Base-by-base conservation (phyloP, 1,140 invertebrate genomes). In the Aphaenogaster ashmeadi region DNA sequence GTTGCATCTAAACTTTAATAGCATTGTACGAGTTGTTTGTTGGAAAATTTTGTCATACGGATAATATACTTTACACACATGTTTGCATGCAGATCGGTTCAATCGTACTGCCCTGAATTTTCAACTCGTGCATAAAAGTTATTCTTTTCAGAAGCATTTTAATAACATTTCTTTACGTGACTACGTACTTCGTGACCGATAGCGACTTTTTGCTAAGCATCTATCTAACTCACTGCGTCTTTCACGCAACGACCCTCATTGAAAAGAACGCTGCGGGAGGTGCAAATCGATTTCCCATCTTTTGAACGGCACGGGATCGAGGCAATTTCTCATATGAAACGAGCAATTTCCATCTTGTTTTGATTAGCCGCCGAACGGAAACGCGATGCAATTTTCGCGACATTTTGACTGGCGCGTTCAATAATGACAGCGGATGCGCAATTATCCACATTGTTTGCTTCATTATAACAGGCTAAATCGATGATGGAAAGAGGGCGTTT, bases 241-340 rank as follows among this genome's bases (percentile, higher is more conserved):
- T 81, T 38, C 47, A 47, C 38, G n/a, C 78, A 27, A 36, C 50
- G 13, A 56, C 1, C 21, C 75, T 47, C 11, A n/a, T 21, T 52
- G 79, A 81, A 41, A 47, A 81, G 50, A 44, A 69, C 36, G 62
- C 21, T 56, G 47, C 50, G 11, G 38, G 11, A 71, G 13, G 50
- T 18, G 77, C 67, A 64, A 81, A 86, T 89, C 75, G 88, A 89
- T 89, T 87, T 87, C 77, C 74, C 44, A 50, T 90, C 52, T 84
- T 36, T 13, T 27, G 27, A 56, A 79, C 87, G 80, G 81, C 67
- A 54, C 66, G 67, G n/a, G 50, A 77, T 87, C 72, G 84, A 90
- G 84, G 84, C 89, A 90, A 89, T 90, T 90, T 90, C 89, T 91
- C 89, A 89, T 87, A 74, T 90, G 58, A 86, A 85, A 86, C 89